Base-by-base conservation (phyloP, 2,888 invertebrate species). In the Phengaris arion region DNA sequence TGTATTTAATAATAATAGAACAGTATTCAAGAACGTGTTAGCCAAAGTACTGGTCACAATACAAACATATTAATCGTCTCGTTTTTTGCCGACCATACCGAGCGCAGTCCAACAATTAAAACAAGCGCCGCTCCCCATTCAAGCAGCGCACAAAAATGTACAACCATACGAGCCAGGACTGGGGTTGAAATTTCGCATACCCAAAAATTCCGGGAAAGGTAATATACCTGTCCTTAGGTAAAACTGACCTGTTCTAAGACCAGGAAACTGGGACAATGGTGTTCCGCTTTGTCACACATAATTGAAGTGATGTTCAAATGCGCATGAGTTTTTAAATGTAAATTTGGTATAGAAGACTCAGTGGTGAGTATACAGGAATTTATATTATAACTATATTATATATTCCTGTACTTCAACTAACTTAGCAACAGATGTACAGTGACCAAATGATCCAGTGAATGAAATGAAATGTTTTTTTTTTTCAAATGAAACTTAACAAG, bases 281-380 rank as follows among this genome's bases (percentile, higher is more conserved):
- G 69, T 69, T 69, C 69, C 69, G 48, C 69, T 69, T 69, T 69
- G 69, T 69, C 69, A 69, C 46, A 48, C 48, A 68, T 69, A 69
- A 69, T 69, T 69, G 46, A 69, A 69, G 69, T 69, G 59, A 59
- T 59, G 69, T 48, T 69, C 46, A 69, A 69, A 69, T 69, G 15
- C 69, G 69, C 69, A 69, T 69, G 69, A 69, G 69, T n/a, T 46
- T 69, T 46, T 7, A 48, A 69, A 7, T 48, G 48, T 48, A 7
- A 48, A 48, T 48, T 48, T 48, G 48, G 8, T 8, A 8, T 15
- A 69, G n/a, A 68, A n/a, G 15, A 48, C 48, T 64, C 35, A 6
- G 35, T 55, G 13, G 55, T 35, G 10, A n/a, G 15, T 15, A n/a
- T 15, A 59, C 48, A 48, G 6, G 59, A n/a, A 22, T 59, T 4